Evolutionary conservation across 2,888 invertebrate genomes (phyloP).

Genomic region (Phengaris alcon): DNA sequence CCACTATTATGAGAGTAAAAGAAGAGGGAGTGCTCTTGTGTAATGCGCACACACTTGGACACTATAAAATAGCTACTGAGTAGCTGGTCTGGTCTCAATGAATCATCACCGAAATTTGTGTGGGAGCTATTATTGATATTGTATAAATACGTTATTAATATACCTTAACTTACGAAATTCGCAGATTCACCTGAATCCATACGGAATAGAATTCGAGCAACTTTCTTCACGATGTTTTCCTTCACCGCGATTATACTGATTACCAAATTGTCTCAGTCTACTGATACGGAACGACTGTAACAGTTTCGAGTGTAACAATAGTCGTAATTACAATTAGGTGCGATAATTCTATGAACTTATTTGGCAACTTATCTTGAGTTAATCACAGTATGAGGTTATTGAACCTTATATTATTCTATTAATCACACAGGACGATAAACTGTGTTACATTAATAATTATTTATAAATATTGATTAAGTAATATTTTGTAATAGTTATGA

Average conservation of each 20-base stretch:
- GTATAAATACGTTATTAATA: background rate
- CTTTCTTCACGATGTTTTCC: background rate
- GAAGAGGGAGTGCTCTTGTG: too few species aligned
- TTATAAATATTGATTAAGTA: background rate
- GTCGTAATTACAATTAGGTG: conserved; percentile 20
- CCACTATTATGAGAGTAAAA: too few species aligned
- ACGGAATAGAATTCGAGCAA: background rate
- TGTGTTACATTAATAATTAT: background rate
- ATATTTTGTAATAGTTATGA: background rate
- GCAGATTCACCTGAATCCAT: conserved; percentile 3
- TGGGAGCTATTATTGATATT: background rate
- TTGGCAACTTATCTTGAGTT: background rate
- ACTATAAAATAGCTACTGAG: too few species aligned
- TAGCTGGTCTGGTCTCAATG: too few species aligned
- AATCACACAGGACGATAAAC: background rate
- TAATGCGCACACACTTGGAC: too few species aligned
- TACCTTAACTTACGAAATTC: conserved; percentile 1
- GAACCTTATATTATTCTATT: conserved; percentile 8
- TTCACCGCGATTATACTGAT: conserved; percentile 28
- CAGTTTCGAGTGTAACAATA: conserved; percentile 44
- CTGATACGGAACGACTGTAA: conserved; percentile 73
- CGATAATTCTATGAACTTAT: conserved; percentile 25
- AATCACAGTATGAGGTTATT: background rate
- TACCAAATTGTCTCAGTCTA: conserved; percentile 45
- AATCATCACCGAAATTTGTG: too few species aligned